These are phyloP conservation scores for Norana najaformis DNA, from an alignment of 2,888 invertebrate genomes.

Conservation along the genomic window DNA sequence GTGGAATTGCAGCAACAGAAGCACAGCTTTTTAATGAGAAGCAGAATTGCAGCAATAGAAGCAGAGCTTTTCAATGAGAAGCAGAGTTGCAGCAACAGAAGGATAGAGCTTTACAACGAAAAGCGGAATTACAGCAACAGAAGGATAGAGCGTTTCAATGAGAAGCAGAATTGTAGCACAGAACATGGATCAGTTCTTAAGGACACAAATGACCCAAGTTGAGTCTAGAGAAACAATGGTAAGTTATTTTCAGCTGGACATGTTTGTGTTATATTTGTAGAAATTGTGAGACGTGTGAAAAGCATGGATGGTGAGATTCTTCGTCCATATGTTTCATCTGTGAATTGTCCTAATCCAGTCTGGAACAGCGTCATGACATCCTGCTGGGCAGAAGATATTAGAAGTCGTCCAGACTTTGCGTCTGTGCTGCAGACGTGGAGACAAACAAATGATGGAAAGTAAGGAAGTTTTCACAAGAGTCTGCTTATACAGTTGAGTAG, in stretches of 20 bases:
- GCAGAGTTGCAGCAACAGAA: not conserved
- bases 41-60: not conserved
- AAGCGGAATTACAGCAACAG: not conserved
- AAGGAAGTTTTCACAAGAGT: not conserved
- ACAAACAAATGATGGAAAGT: constrained; percentile 13
- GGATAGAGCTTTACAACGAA: too few species aligned
- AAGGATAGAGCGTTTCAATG: not conserved
- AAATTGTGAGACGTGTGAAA: not conserved
- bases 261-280: not conserved
- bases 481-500: not conserved
- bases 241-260: not conserved
- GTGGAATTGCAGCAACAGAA: too few species aligned
- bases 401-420: not conserved
- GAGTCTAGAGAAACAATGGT: not conserved
- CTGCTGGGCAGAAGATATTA: constrained; percentile 13
- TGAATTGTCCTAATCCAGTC: not conserved
- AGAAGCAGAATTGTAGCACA: not conserved
- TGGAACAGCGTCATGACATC: not conserved
- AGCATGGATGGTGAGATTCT: not conserved
- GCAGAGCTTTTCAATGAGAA: too few species aligned
- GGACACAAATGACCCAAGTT: not conserved
- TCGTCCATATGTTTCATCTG: not conserved
- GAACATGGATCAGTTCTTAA: too few species aligned
- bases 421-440: not conserved
- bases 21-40: too few species aligned